Evolutionary conservation across 2,888 invertebrate species (phyloP).

Genomic region (Latrodectus elegans): DNA sequence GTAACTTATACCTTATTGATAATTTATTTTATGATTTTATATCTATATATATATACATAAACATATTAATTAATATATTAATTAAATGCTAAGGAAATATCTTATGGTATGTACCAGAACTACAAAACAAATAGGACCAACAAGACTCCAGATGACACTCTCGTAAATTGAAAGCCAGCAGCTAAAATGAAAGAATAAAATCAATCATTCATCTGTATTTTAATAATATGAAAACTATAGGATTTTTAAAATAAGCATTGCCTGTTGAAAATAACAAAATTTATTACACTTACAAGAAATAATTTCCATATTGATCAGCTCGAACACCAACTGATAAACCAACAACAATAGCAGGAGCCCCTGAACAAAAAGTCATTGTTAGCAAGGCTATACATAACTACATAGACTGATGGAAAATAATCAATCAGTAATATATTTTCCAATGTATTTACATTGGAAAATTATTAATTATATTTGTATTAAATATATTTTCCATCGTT

Average conservation of each 20-base stretch:
- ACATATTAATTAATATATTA: neutral
- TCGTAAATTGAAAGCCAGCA: slow-evolving; percentile 97
- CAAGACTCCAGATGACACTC: slow-evolving; percentile 95
- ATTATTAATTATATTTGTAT: no score
- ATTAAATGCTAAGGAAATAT: neutral
- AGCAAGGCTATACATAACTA: no score
- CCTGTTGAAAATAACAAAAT: neutral
- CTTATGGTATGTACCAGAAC: slow-evolving; percentile 77
- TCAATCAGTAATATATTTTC: no score
- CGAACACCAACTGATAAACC: slow-evolving; percentile 93
- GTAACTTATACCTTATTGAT: no score
- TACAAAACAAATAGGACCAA: slow-evolving; percentile 89
- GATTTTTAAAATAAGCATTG: neutral
- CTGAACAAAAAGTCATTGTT: slow-evolving; percentile 70
- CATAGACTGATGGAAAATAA: no score
- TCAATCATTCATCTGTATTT: neutral
- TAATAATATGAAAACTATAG: neutral
- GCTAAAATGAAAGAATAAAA: slow-evolving; percentile 78
- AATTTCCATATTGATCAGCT: slow-evolving; percentile 95
- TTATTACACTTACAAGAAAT: slow-evolving; percentile 85
- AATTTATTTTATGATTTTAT: no score
- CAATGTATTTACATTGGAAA: no score
- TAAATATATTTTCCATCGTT: no score
- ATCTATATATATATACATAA: neutral
- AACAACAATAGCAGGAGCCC: slow-evolving; percentile 88